phyloP scores from a whole-genome alignment of 1,140 invertebrate species.

The Proales similis region DNA sequence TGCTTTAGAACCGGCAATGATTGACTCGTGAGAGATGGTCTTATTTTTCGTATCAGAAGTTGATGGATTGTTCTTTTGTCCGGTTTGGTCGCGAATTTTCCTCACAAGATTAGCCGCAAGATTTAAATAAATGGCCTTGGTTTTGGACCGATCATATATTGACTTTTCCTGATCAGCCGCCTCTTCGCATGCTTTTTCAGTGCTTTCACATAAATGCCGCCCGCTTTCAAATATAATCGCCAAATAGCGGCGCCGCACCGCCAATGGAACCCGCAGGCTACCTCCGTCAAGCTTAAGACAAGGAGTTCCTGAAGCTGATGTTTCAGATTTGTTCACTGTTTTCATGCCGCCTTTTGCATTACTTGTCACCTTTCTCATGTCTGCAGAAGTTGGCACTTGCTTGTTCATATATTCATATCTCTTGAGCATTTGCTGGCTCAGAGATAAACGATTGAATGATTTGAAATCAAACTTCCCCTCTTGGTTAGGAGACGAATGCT shows the following conservation, averaged over 20 bases:
- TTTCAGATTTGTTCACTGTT: neutral
- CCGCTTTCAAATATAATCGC: conserved; percentile 30
- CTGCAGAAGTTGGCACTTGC: conserved; percentile 2
- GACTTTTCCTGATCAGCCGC: conserved; percentile 26
- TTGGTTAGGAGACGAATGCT: no score
- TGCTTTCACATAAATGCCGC: neutral
- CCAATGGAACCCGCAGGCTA: neutral
- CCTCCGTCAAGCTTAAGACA: conserved; percentile 10
- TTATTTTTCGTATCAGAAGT: neutral
- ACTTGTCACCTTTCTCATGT: neutral
- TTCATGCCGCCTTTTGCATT: conserved; percentile 23
- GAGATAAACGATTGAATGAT: no score
- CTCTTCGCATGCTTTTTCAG: conserved; percentile 28
- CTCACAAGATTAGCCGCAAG: conserved; percentile 13
- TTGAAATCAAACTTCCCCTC: no score
- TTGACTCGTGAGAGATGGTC: neutral
- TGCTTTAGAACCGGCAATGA: neutral
- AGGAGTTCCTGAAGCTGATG: neutral
- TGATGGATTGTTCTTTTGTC: neutral
- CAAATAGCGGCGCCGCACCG: conserved; percentile 13
- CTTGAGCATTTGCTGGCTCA: conserved; percentile 24
- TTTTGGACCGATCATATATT: conserved; percentile 31
- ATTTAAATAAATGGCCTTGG: conserved; percentile 30
- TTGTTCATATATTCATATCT: conserved; percentile 31
- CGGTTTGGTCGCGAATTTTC: no score